These are phyloP conservation scores for Triops cancriformis DNA, from an alignment of 1,140 invertebrate genomes.

Conservation along the genomic window DNA sequence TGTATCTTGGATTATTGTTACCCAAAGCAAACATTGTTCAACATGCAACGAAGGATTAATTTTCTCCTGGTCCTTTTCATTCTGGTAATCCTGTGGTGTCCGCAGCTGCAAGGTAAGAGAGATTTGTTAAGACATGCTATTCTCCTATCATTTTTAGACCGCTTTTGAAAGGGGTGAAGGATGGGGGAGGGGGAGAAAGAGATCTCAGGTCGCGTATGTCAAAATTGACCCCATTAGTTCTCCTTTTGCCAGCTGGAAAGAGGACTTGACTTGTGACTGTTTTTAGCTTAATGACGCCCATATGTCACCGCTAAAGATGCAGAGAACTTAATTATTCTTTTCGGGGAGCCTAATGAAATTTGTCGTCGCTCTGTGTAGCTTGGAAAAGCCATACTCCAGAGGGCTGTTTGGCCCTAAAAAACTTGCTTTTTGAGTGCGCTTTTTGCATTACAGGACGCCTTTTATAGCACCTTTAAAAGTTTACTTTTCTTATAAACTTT, in stretches of 20 bases:
- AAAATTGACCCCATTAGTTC: neutral
- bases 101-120: neutral
- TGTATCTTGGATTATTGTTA: neutral
- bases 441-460: neutral
- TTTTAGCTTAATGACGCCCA: neutral
- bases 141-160: neutral
- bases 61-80: neutral
- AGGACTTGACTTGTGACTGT: constrained; percentile 3
- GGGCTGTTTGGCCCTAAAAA: neutral
- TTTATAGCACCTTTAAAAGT: neutral
- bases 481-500: no score
- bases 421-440: neutral
- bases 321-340: neutral
- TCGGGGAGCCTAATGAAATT: neutral
- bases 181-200: neutral
- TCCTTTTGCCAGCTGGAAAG: neutral
- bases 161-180: no score
- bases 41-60: neutral
- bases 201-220: neutral
- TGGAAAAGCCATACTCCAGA: neutral
- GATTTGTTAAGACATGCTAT: neutral
- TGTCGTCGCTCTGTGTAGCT: neutral
- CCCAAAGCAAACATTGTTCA: neutral
- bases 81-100: neutral
- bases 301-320: neutral